These are phyloP conservation scores for Chloroclystis v-ata DNA, from an alignment of 2,888 invertebrate species.

Conservation along the genomic window DNA sequence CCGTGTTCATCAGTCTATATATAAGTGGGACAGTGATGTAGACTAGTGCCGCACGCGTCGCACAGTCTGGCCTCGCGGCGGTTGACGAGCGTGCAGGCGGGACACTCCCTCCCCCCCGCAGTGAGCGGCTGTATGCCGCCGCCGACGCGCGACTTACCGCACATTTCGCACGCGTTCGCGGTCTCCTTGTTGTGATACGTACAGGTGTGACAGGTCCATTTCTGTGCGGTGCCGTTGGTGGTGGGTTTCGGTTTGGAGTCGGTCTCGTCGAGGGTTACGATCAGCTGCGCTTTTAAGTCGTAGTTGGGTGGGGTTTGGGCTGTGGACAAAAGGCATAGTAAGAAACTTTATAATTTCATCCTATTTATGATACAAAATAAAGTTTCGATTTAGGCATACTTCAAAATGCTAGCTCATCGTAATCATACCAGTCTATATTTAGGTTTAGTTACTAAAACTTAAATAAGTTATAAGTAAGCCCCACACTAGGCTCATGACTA, in stretches of 20 bases:
- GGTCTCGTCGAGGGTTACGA: slow-evolving; percentile 65
- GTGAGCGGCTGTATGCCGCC: slow-evolving; percentile 81
- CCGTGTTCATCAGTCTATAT: slow-evolving; percentile 78
- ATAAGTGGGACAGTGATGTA: slow-evolving; percentile 87
- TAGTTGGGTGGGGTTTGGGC: slow-evolving; percentile 45
- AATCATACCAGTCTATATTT: no score
- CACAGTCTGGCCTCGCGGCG: slow-evolving; percentile 80
- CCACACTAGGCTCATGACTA: no score
- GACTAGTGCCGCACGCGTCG: slow-evolving; percentile 82
- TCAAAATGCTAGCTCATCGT: no score
- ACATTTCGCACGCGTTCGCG: slow-evolving; percentile 84
- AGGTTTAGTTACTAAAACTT: no score
- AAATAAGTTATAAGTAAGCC: no score
- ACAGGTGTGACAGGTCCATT: slow-evolving; percentile 85
- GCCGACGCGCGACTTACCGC: slow-evolving; percentile 81
- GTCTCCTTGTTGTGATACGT: slow-evolving; percentile 81
- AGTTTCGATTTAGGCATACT: no score
- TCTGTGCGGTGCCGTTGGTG: slow-evolving; percentile 32
- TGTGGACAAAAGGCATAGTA: slow-evolving; percentile 8
- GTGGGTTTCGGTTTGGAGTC: slow-evolving; percentile 49
- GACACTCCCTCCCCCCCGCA: slow-evolving; percentile 86
- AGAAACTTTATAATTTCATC: no score
- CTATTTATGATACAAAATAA: no score
- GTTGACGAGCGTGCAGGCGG: slow-evolving; percentile 86
- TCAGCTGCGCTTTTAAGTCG: slow-evolving; percentile 64